Base-by-base conservation (phyloP, 64 coral and sea anemone genomes). In the Actinia tenebrosa region DNA sequence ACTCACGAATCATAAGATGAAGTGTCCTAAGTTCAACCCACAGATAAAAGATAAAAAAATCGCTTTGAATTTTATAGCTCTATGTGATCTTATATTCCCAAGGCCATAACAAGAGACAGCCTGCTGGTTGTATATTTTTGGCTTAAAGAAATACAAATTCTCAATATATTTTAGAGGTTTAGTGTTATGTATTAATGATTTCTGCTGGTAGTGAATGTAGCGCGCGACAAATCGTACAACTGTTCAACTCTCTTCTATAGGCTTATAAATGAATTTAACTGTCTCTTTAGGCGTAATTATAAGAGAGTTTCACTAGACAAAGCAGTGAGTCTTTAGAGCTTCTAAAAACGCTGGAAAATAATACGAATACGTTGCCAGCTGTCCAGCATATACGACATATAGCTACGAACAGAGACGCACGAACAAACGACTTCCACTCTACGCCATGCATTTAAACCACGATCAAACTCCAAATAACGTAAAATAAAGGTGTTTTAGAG, bases 261-360 rank as follows among this genome's bases (percentile, higher is more conserved):
- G 53, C 53, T 55, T 55, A 55, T 55, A 55, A 55, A 55, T 55
- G 53, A 55, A 55, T 55, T 10, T 71, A 71, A 71, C 66, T 71
- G 66, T 25, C 66, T 71, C 23, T 71, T 71, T 71, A 71, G 23
- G 66, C 66, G 22, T 71, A 71, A 71, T 71, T 71, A 71, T 22
- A 26, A 71, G 66, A 25, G 66, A 71, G 22, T 71, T 71, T 71
- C 19, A 71, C 66, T 27, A 71, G 66, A 26, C 66, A 71, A 71
- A 71, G 10, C 66, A 71, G 6, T 25, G 66, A 71, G 23, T 71
- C 22, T 25, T 71, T 71, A 71, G 25, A n/a, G 66, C 66, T 71
- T 71, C 66, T 26, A 23, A 71, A 71, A 71, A 71, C n/a, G 25
- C 23, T 25, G 66, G 22, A 71, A 11, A 23, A 71, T 5, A 71